phyloP scores from a whole-genome alignment of 2,113 vertebrate species.

The Oreochromis aureus region DNA sequence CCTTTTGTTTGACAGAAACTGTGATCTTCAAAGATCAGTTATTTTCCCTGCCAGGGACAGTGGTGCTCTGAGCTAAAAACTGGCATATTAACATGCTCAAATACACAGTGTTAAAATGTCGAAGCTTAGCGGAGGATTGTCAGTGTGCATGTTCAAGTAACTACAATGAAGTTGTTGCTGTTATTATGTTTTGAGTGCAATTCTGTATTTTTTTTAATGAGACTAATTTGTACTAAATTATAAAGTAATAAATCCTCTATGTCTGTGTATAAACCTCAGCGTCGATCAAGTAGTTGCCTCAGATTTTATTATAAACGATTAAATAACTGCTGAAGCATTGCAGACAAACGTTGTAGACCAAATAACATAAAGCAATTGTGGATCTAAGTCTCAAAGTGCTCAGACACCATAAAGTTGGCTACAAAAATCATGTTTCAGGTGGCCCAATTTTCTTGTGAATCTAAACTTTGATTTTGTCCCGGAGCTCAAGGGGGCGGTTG shows the following conservation, averaged over 20 bases:
- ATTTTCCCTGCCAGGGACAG: not conserved
- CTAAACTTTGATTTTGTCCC: not conserved
- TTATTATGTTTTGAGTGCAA: not conserved
- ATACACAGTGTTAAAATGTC: accelerated
- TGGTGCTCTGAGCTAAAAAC: not conserved
- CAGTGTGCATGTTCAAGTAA: not conserved
- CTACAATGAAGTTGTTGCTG: not conserved
- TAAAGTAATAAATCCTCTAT: not conserved
- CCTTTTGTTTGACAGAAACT: not conserved
- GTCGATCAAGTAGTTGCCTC: not conserved
- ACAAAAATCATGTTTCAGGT: not conserved
- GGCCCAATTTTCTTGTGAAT: not conserved
- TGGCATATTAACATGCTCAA: not conserved
- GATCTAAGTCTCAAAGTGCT: not conserved
- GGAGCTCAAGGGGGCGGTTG: not conserved
- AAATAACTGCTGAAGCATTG: not conserved
- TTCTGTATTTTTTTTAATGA: not conserved
- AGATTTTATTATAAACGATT: accelerated
- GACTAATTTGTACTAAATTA: not conserved
- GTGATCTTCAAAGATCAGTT: not conserved
- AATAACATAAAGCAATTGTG: not conserved
- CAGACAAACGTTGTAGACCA: not conserved
- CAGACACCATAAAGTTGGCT: not conserved
- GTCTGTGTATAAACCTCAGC: not conserved
- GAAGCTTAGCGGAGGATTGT: not conserved